These are phyloP conservation scores for Pygoscelis adeliae DNA, from an alignment of 2,113 vertebrate species.

Conservation along the genomic window DNA sequence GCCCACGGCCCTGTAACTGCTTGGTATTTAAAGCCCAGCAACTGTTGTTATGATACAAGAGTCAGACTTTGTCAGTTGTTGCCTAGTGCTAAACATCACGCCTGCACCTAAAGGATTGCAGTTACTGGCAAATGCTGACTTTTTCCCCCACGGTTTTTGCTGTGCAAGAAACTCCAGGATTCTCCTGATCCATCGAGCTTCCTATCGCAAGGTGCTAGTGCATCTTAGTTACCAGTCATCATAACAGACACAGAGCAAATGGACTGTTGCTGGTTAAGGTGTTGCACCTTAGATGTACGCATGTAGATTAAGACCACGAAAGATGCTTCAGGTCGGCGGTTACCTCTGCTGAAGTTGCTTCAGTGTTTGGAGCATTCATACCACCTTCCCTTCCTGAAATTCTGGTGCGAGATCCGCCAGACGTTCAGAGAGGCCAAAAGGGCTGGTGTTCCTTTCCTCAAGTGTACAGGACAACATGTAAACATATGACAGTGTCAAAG, in stretches of 20 bases:
- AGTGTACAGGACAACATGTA: slow-evolving; percentile 72
- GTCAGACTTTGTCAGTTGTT: not conserved
- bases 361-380: not conserved
- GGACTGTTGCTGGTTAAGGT: not conserved
- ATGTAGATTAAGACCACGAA: not conserved
- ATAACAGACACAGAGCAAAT: not conserved
- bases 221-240: not conserved
- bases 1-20: not conserved
- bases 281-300: not conserved
- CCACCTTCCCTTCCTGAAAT: not conserved
- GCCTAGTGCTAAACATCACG: not conserved
- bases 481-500: slow-evolving; percentile 68
- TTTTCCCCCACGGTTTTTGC: not conserved
- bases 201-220: not conserved
- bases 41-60: not conserved
- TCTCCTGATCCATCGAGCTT: not conserved
- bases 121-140: not conserved
- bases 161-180: not conserved
- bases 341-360: not conserved
- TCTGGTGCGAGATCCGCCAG: not conserved
- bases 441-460: slow-evolving; percentile 52
- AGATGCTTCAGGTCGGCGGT: not conserved
- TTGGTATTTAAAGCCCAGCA: not conserved
- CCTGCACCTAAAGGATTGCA: not conserved
- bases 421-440: not conserved